Conservation (phyloP, 2,888 invertebrate species). For the Polymixis lichenea region DNA sequence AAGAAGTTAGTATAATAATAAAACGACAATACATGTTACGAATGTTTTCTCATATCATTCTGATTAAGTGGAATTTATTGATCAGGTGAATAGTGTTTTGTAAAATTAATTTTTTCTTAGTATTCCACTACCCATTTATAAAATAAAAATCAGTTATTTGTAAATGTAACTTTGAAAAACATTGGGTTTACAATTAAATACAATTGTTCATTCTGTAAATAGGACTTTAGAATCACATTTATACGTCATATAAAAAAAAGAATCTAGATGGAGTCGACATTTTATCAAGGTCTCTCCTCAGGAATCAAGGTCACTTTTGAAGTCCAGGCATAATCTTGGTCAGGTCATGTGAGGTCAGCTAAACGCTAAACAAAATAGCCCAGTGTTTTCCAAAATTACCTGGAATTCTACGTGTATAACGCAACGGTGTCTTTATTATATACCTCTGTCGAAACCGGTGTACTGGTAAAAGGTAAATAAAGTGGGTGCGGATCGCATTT, state of each 20-base stretch:
- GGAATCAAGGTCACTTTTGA: too few relatives aligned
- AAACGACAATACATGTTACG: slow-evolving; percentile 88
- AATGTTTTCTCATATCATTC: slow-evolving; percentile 83
- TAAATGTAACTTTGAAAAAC: neutral
- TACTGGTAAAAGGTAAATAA: slow-evolving; percentile 32
- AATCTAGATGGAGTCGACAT: too few relatives aligned
- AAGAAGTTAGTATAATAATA: slow-evolving; percentile 82
- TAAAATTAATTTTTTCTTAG: slow-evolving; percentile 15
- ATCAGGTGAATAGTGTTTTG: slow-evolving; percentile 40
- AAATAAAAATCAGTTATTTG: neutral
- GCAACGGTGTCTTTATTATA: slow-evolving; percentile 17
- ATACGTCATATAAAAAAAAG: too few relatives aligned
- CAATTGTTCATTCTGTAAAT: neutral
- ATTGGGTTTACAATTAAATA: neutral
- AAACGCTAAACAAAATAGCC: neutral
- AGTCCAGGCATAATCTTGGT: too few relatives aligned
- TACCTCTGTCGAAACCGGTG: slow-evolving; percentile 26
- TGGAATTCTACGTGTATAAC: neutral
- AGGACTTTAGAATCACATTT: too few relatives aligned
- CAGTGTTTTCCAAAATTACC: slow-evolving; percentile 16
- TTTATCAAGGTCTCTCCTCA: too few relatives aligned
- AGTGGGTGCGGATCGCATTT: slow-evolving; percentile 25
- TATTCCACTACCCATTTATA: neutral
- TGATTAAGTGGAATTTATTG: slow-evolving; percentile 65
- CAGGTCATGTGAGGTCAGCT: too few relatives aligned